Conservation (phyloP, 2,113 vertebrate genomes). For the Malaclemys terrapin region DNA sequence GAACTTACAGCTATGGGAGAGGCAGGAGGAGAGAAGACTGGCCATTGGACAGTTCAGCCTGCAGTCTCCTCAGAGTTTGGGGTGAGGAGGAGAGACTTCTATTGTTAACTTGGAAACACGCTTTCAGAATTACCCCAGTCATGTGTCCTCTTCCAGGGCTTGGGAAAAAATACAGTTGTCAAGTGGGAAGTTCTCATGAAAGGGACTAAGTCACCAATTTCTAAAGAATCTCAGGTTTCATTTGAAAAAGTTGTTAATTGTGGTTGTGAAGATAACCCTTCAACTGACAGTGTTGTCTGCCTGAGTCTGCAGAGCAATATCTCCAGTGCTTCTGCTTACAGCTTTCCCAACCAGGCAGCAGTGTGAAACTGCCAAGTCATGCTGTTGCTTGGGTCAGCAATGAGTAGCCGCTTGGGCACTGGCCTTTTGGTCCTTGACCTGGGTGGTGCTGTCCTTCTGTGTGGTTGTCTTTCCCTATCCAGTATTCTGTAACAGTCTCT, state of each 20-base stretch:
- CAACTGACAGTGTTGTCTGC: not conserved
- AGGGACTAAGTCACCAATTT: not conserved
- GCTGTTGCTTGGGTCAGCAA: not conserved
- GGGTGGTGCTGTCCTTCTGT: not conserved
- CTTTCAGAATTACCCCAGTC: not conserved
- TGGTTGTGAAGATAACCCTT: not conserved
- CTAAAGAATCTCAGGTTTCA: not conserved
- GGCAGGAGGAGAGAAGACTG: not conserved
- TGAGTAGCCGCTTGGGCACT: not conserved
- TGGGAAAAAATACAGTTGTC: not conserved
- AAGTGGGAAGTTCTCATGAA: constrained; percentile 35
- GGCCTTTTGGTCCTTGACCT: not conserved
- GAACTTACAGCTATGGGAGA: not conserved
- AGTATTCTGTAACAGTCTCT: constrained; percentile 34
- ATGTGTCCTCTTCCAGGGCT: constrained; percentile 36
- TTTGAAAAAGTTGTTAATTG: not conserved
- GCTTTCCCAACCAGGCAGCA: not conserved
- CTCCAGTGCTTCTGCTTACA: rapidly evolving
- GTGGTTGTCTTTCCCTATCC: not conserved
- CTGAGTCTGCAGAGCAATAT: rapidly evolving
- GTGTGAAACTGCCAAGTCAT: not conserved
- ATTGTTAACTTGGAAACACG: not conserved
- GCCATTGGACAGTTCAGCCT: not conserved
- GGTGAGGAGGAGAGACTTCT: not conserved
- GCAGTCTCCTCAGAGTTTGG: not conserved